phyloP scores from a whole-genome alignment of 2,797 vertebrate species.

The Myotis pilosus region DNA sequence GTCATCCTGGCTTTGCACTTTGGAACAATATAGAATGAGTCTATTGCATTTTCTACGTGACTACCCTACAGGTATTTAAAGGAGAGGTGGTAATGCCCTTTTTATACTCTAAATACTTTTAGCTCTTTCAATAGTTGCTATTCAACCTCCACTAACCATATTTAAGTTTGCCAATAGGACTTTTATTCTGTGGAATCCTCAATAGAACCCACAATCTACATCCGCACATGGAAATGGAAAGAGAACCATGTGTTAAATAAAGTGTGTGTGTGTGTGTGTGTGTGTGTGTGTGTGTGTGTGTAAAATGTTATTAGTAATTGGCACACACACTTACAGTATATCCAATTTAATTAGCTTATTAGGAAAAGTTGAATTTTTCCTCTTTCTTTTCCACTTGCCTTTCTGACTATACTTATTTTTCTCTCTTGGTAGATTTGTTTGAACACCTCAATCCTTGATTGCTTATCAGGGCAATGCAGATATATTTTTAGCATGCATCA shows the following conservation, averaged over 20 bases:
- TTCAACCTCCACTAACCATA: neutral
- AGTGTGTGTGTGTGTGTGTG: neutral
- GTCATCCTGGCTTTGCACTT: neutral
- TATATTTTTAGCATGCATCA: neutral
- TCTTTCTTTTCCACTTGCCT: neutral
- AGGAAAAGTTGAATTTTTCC: neutral
- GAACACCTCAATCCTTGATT: neutral
- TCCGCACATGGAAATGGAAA: neutral
- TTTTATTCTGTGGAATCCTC: neutral
- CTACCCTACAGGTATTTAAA: slow-evolving; percentile 31
- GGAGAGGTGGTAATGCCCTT: neutral
- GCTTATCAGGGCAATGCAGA: neutral
- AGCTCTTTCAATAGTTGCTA: neutral
- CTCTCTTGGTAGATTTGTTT: neutral
- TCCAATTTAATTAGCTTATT: neutral
- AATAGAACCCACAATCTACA: neutral
- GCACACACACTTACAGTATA: neutral
- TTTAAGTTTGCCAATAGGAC: neutral
- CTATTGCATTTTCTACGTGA: slow-evolving; percentile 53
- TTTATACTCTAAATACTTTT: neutral
- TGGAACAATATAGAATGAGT: slow-evolving; percentile 30
- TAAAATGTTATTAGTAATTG: neutral
- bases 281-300: neutral
- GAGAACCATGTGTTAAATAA: neutral
- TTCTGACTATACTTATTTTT: neutral